Evolutionary conservation across 2,113 vertebrate species (phyloP), one percentile per base, ranked within the genome.

Genomic region (Petrocephalus zakoni): DNA sequence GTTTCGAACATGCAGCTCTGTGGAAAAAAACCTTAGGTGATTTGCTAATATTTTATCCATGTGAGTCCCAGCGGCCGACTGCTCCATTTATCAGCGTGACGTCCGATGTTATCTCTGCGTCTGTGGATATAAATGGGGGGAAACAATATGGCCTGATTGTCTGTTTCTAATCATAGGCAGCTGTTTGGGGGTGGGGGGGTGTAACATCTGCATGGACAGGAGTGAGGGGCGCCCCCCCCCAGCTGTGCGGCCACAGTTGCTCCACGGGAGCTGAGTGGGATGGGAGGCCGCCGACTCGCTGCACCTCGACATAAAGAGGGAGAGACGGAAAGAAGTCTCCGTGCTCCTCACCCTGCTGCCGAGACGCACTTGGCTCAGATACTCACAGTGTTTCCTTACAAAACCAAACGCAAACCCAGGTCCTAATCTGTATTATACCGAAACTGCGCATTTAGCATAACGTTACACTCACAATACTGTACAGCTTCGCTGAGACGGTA

Each of bases 231-330:
- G 0, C 22, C 10, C 90, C 85, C 93, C 92, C 92, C 93, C 95
- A 96, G 95, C 95, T 96, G 95, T 94, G 94, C 91, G 92, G 94
- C 93, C 94, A 93, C 87, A 93, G 94, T 95, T 93, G 94, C 47
- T 88, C 91, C 92, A 92, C 91, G 92, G 94, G 91, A 91, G 94
- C 94, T 94, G 93, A 95, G 94, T 93, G 91, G 93, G 92, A 88
- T 90, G 93, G 22, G 89, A 91, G 90, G 93, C 91, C 89, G 90
- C 89, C 93, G 91, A 92, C 93, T 92, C 90, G 92, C 92, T 2
- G 1, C 47, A 52, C 86, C n/a, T 2, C 25, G 61, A 68, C 25
- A 42, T 81, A 42, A 81, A 22, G 37, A 46, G 7, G 37, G 7
- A 22, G 7, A 22, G 46, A 83, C 22, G 10, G 34, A 75, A 29